Evolutionary conservation across 2,113 vertebrate genomes (phyloP).

Genomic region (Epinephelus lanceolatus): DNA sequence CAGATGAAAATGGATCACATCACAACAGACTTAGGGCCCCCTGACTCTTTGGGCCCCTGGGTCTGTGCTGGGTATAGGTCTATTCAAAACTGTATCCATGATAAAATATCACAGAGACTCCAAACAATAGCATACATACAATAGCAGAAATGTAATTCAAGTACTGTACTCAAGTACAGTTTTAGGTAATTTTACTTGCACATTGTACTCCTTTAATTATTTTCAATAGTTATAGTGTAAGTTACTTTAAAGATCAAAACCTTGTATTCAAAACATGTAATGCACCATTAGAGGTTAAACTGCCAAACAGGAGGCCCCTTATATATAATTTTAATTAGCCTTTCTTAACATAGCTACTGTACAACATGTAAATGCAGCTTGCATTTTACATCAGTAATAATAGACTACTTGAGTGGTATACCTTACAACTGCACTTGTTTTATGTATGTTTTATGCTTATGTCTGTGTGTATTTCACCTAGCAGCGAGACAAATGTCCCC

Average conservation of each 20-base stretch:
- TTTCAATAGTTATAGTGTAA: not conserved
- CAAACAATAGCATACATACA: not conserved
- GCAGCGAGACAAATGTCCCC: not conserved
- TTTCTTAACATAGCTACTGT: not conserved
- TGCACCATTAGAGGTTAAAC: not conserved
- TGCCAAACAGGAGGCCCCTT: not conserved
- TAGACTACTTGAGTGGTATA: not conserved
- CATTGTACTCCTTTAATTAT: too few species aligned
- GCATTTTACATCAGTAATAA: not conserved
- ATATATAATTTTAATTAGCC: not conserved
- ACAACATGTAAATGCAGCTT: not conserved
- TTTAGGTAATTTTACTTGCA: too few species aligned
- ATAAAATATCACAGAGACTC: not conserved
- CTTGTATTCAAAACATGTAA: not conserved
- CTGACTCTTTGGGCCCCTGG: not conserved
- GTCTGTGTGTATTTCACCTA: not conserved
- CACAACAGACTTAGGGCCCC: not conserved
- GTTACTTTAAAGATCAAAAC: not conserved
- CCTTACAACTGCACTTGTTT: not conserved
- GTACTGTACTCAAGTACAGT: too few species aligned
- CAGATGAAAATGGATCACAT: not conserved
- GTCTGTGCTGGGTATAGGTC: not conserved
- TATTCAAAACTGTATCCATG: not conserved
- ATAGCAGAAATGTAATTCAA: too few species aligned
- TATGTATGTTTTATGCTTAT: not conserved